Base-by-base conservation (phyloP, 1,140 invertebrate species). In the Habropoda laboriosa region DNA sequence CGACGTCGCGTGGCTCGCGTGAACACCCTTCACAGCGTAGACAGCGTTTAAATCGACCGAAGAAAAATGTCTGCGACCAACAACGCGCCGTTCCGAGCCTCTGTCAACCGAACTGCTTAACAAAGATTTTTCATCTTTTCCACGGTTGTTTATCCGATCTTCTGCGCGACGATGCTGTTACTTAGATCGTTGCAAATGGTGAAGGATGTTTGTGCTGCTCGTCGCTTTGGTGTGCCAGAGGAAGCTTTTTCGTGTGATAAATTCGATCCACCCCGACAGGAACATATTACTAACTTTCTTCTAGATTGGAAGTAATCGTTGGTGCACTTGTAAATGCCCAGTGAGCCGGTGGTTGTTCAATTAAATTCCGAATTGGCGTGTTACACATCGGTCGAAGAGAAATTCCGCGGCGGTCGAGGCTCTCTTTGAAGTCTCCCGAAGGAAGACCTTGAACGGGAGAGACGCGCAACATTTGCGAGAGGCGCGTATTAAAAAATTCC, bases 401-500 rank as follows among this genome's bases (percentile, higher is more conserved):
- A 74, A 79, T 75, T 67, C 53, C 35, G n/a, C n/a, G n/a, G n/a
- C 24, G 13, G 2, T 12, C 60, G 24, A 35, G 4, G 63, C 35
- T 60, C 68, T 45, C 80, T 86, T 79, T 85, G 79, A 85, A 67
- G 68, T 79, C 70, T 30, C 49, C 53, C 63, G 84, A 76, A 78
- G 76, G 49, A 53, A 27, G 21, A 40, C 27, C n/a, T 24, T 64
- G 68, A 53, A 68, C 47, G 38, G 42, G 40, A 80, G 71, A 64
- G n/a, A n/a, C n/a, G n/a, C 73, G 74, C 67, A 71, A 80, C 72
- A 45, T 82, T 80, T 51, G 67, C 71, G 63, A 57, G 49, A 76
- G 63, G 83, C 64, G 85, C 83, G 85, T 86, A 86, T 86, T 86
- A 86, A 86, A 86, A 86, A 86, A 86, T 86, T 86, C 85, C 84